phyloP scores from a whole-genome alignment of 92 coral and sea anemone species.

The Epizoanthus scotinus region DNA sequence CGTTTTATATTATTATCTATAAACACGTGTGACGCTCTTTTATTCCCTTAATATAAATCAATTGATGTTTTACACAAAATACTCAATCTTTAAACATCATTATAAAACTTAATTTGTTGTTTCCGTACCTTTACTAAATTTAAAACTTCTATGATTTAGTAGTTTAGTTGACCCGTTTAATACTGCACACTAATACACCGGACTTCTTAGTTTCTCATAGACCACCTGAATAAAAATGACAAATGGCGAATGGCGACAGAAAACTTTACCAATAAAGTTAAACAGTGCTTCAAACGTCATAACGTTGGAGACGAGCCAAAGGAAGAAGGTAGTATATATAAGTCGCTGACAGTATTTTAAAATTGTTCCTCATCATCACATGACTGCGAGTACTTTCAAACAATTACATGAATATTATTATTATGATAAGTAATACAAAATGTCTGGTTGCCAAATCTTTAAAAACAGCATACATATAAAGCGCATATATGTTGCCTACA shows the following conservation, averaged over 20 bases:
- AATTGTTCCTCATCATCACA: not conserved
- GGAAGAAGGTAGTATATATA: not conserved
- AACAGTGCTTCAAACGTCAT: not conserved
- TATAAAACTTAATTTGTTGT: too few species aligned
- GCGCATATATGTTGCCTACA: too few species aligned
- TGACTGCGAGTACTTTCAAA: not conserved
- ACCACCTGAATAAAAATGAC: not conserved
- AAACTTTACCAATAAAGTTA: not conserved
- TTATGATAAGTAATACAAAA: too few species aligned
- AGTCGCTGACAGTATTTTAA: not conserved
- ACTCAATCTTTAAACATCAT: too few species aligned
- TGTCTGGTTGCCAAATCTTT: too few species aligned
- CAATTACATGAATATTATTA: too few species aligned
- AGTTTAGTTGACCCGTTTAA: too few species aligned
- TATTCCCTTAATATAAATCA: too few species aligned
- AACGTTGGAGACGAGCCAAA: not conserved
- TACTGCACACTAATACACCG: not conserved
- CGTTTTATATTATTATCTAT: too few species aligned
- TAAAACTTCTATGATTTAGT: not conserved
- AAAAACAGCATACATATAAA: too few species aligned
- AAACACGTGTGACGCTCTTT: too few species aligned
- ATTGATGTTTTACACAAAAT: too few species aligned
- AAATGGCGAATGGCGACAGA: constrained; percentile 17
- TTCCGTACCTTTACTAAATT: not conserved
- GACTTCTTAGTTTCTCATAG: not conserved